Evolutionary conservation across 2,113 vertebrate species (phyloP).

Genomic region (Psilopogon haemacephalus): DNA sequence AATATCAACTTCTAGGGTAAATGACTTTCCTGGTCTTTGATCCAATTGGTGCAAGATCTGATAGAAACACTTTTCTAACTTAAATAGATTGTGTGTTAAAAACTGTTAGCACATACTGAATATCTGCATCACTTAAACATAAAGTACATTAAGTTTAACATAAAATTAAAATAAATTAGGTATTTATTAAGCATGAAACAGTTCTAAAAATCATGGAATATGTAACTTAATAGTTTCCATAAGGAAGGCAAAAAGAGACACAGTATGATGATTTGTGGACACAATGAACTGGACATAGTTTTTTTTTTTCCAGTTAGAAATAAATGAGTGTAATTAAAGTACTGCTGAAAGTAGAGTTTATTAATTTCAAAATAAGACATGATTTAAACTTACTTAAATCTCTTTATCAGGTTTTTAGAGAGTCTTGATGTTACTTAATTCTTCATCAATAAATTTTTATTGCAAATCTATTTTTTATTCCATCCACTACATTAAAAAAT

Average conservation of each 20-base stretch:
- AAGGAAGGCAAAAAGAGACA: neutral
- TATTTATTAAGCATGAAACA: neutral
- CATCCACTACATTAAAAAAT: neutral
- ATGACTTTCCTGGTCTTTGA: neutral
- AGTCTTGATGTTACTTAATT: neutral
- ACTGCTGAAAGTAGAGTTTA: neutral
- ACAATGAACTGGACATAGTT: neutral
- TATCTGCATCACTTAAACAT: neutral
- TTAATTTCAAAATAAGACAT: neutral
- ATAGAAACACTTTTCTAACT: neutral
- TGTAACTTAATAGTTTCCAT: neutral
- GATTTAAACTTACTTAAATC: neutral
- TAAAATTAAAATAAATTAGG: neutral
- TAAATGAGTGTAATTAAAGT: neutral
- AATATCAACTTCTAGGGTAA: neutral
- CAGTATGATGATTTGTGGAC: neutral
- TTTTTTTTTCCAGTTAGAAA: neutral
- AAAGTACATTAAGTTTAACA: neutral
- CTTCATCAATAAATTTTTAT: neutral
- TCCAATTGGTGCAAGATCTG: neutral
- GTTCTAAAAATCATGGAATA: neutral
- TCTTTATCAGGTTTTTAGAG: neutral
- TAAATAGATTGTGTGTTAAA: neutral
- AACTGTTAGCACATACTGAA: neutral
- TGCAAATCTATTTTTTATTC: neutral